phyloP scores from a whole-genome alignment of 2,797 vertebrate species.

The Lophura swinhoii region DNA sequence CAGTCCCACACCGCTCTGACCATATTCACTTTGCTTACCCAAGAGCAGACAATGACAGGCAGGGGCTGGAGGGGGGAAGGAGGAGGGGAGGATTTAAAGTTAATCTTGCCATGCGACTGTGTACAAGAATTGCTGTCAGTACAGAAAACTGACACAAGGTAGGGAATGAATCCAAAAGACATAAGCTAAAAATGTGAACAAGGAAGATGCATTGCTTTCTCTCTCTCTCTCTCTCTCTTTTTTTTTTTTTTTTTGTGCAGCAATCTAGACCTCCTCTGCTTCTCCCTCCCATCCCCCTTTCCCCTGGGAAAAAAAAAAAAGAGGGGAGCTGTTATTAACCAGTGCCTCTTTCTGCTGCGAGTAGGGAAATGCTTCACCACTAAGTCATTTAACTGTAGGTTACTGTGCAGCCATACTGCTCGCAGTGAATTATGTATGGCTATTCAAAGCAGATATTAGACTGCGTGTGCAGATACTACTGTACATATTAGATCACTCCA shows the following conservation, averaged over 20 bases:
- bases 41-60: constrained; percentile 79
- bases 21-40: constrained; percentile 77
- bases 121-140: constrained; percentile 75
- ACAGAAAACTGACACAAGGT: constrained; percentile 68
- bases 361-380: constrained; percentile 1
- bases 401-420: constrained; percentile 3
- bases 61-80: constrained; percentile 59
- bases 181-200: constrained; percentile 68
- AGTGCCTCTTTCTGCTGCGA: not conserved
- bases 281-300: constrained; percentile 34
- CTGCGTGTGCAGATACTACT: not conserved
- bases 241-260: not conserved
- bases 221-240: not conserved
- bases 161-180: constrained; percentile 72
- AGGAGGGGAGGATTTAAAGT: constrained; percentile 76
- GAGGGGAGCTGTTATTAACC: constrained; percentile 12
- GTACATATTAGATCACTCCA: constrained; percentile 21
- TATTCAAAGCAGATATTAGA: constrained; percentile 50
- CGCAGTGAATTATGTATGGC: constrained; percentile 18
- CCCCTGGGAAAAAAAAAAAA: not conserved
- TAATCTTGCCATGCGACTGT: constrained; percentile 69
- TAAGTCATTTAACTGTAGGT: constrained; percentile 47
- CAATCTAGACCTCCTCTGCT: constrained; percentile 29
- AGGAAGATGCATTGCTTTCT: constrained; percentile 25
- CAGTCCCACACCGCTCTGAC: constrained; percentile 54